These are phyloP conservation scores for Opisthograptis luteolata DNA, from an alignment of 2,888 invertebrate genomes.

Conservation along the genomic window DNA sequence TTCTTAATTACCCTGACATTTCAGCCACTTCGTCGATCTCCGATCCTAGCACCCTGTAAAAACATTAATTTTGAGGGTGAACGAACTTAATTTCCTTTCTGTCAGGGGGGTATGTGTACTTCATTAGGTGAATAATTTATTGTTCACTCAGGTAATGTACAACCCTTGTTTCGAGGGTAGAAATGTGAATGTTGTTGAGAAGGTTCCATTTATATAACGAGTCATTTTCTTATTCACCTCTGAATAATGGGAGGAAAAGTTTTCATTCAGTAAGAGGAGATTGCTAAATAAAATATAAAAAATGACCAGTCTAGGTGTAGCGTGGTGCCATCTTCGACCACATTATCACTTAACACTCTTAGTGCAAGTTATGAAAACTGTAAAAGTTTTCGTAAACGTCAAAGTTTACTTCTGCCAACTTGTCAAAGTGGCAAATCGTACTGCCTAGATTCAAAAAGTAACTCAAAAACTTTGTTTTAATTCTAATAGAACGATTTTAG, in stretches of 20 bases:
- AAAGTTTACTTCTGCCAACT: too few relatives aligned
- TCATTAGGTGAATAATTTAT: slow-evolving; percentile 69
- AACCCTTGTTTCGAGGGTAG: slow-evolving; percentile 38
- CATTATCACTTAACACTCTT: too few relatives aligned
- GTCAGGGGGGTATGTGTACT: slow-evolving; percentile 56
- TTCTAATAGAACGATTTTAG: too few relatives aligned
- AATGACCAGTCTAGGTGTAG: too few relatives aligned
- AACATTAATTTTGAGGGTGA: slow-evolving; percentile 53
- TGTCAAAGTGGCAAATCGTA: too few relatives aligned
- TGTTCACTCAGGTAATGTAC: slow-evolving; percentile 53
- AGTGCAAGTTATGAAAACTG: too few relatives aligned
- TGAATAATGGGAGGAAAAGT: slow-evolving; percentile 24
- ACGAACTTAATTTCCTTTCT: slow-evolving; percentile 64
- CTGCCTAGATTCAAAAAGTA: too few relatives aligned
- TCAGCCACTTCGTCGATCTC: slow-evolving; percentile 17
- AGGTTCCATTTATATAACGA: slow-evolving; percentile 26
- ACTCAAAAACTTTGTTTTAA: too few relatives aligned
- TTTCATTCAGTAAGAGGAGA: too few relatives aligned
- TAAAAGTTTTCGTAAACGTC: too few relatives aligned
- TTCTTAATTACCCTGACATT: slow-evolving; percentile 18
- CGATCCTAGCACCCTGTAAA: slow-evolving; percentile 43
- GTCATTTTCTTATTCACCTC: slow-evolving; percentile 30
- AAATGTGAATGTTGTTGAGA: slow-evolving; percentile 32
- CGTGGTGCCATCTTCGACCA: too few relatives aligned
- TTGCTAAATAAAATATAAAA: too few relatives aligned